Conservation (phyloP, 2,797 vertebrate species). For the Betta splendens region DNA sequence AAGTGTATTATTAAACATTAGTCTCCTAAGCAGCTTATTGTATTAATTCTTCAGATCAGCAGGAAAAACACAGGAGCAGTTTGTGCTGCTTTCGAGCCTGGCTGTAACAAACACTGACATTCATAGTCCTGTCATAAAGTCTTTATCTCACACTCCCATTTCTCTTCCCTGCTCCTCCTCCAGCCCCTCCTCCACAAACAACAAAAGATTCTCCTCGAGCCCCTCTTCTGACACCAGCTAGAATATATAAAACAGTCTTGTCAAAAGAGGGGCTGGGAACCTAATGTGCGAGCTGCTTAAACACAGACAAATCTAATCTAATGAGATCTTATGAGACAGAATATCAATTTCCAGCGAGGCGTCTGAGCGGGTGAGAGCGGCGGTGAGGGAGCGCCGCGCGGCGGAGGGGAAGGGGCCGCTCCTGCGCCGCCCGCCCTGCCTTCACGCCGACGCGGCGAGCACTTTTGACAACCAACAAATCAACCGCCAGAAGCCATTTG, state of each 20-base stretch:
- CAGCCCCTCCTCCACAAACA: constrained; percentile 44
- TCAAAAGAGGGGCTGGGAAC: constrained; percentile 44
- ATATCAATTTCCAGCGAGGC: constrained; percentile 67
- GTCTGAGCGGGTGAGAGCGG: constrained; percentile 41
- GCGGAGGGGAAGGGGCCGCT: constrained; percentile 36
- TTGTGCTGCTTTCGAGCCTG: constrained; percentile 23
- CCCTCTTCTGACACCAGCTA: constrained; percentile 22
- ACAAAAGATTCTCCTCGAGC: constrained; percentile 42
- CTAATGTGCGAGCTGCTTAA: constrained; percentile 63
- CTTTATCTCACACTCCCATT: constrained; percentile 35
- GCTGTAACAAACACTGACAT: constrained; percentile 40
- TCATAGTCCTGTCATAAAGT: constrained; percentile 54
- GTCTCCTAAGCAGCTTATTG: constrained; percentile 76
- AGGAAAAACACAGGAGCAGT: constrained; percentile 26
- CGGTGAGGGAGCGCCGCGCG: constrained; percentile 24
- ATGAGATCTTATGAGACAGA: constrained; percentile 73
- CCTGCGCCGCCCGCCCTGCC: constrained; percentile 61
- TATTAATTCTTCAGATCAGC: constrained; percentile 86
- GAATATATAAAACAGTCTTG: constrained; percentile 43
- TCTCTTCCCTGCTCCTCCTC: constrained; percentile 43
- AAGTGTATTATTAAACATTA: constrained; percentile 31
- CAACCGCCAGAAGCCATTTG: constrained; percentile 82
- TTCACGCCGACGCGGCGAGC: constrained; percentile 63
- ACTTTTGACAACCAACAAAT: constrained; percentile 84
- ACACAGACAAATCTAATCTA: constrained; percentile 66